Evolutionary conservation across 2,888 invertebrate genomes (phyloP).

Genomic region (Epinotia demarniana): DNA sequence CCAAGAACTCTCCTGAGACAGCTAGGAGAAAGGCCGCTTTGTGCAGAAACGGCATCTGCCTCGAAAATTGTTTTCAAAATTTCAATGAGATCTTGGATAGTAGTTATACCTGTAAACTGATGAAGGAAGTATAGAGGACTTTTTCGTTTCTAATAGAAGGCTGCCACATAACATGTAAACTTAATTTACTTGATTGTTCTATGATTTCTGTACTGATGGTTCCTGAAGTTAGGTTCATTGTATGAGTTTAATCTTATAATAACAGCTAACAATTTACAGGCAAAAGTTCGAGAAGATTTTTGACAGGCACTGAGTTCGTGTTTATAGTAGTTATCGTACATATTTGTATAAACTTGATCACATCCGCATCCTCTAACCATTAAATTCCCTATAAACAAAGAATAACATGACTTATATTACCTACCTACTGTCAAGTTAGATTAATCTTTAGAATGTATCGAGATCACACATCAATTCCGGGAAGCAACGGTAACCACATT

Average conservation of each 20-base stretch:
- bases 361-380: neutral
- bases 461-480: neutral
- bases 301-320: neutral
- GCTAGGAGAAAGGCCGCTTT: neutral
- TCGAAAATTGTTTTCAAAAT: too few species aligned
- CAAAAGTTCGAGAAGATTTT: neutral
- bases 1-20: neutral
- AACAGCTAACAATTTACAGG: too few species aligned
- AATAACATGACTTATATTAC: neutral
- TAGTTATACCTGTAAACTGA: too few species aligned
- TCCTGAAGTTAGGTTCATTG: too few species aligned
- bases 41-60: neutral
- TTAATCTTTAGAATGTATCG: conserved; percentile 10
- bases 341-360: neutral
- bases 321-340: neutral
- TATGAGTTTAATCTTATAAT: too few species aligned
- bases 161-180: too few species aligned
- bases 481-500: conserved; percentile 26
- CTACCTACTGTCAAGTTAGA: neutral
- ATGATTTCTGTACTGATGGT: too few species aligned
- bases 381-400: neutral
- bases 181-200: too few species aligned
- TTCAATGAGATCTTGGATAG: too few species aligned
- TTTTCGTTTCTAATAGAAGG: too few species aligned
- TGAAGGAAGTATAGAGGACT: too few species aligned